A percentile compares a stretch with the other conserved stretches of the same genome.
These are phyloP conservation scores for Gnathonemus echidnorhynchus DNA, from an alignment of 2,113 vertebrate species.

Conservation along the genomic window DNA sequence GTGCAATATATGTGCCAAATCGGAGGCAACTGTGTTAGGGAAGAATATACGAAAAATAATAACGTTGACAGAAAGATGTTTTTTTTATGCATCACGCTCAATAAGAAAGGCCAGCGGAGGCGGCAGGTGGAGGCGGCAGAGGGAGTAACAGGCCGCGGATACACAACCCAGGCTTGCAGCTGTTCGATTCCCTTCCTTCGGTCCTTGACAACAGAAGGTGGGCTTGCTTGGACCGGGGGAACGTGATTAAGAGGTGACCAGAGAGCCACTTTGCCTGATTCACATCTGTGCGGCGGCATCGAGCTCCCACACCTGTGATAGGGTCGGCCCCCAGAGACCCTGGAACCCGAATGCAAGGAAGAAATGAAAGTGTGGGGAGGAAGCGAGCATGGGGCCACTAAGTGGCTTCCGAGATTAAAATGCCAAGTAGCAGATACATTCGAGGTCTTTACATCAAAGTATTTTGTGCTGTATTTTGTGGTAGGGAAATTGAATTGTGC, in stretches of 20 bases:
- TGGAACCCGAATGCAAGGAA: neutral
- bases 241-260: constrained; percentile 14
- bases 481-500: constrained; percentile 9
- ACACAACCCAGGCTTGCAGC: neutral
- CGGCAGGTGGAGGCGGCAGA: neutral
- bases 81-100: neutral
- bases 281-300: neutral
- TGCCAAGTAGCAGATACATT: neutral
- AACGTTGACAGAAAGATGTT: neutral
- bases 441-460: constrained; percentile 5
- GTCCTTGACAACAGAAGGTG: constrained; percentile 15
- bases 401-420: neutral
- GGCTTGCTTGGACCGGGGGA: neutral
- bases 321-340: neutral
- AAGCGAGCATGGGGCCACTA: neutral
- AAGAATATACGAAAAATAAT: neutral
- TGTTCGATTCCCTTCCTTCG: constrained; percentile 1
- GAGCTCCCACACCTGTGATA: constrained; percentile 18
- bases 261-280: constrained; percentile 22
- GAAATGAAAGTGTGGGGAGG: neutral
- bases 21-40: neutral
- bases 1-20: neutral
- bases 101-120: neutral
- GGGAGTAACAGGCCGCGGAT: neutral
- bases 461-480: neutral